Evolutionary conservation across 2,888 invertebrate species (phyloP).

Genomic region (Callyntrura sp.): DNA sequence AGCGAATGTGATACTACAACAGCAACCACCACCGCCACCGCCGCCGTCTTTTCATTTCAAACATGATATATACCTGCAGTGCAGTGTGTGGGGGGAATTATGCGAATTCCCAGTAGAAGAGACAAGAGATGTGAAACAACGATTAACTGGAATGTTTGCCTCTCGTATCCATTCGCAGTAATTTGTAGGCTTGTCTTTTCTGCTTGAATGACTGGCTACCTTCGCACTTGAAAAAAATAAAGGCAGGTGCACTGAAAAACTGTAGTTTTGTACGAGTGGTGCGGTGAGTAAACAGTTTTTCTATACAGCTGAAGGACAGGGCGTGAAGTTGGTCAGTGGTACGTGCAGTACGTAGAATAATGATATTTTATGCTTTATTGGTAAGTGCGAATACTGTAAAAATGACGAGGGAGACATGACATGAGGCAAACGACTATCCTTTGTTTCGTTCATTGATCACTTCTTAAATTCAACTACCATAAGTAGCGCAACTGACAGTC

Average conservation of each 20-base stretch:
- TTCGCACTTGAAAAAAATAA: not conserved
- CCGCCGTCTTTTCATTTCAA: not conserved
- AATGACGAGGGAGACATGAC: no score
- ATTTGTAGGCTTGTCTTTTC: no score
- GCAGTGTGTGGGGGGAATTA: not conserved
- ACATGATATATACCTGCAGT: not conserved
- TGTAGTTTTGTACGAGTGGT: not conserved
- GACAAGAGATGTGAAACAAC: no score
- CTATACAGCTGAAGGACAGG: slow-evolving; percentile 20
- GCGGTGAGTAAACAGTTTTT: not conserved
- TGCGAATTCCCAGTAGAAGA: slow-evolving; percentile 1
- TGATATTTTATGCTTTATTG: no score
- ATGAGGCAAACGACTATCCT: no score
- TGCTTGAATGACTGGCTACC: not conserved
- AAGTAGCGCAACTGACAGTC: no score
- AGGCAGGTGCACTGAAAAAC: slow-evolving; percentile 3
- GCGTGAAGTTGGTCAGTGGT: slow-evolving; percentile 35
- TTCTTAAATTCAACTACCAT: no score
- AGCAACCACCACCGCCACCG: not conserved
- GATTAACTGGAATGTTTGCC: slow-evolving; percentile 15
- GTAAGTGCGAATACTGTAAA: no score
- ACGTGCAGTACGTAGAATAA: not conserved
- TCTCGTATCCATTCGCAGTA: not conserved
- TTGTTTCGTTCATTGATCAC: no score
- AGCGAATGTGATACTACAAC: not conserved